Evolutionary conservation across 2,797 vertebrate genomes (phyloP).

Genomic region (Florisuga fusca): DNA sequence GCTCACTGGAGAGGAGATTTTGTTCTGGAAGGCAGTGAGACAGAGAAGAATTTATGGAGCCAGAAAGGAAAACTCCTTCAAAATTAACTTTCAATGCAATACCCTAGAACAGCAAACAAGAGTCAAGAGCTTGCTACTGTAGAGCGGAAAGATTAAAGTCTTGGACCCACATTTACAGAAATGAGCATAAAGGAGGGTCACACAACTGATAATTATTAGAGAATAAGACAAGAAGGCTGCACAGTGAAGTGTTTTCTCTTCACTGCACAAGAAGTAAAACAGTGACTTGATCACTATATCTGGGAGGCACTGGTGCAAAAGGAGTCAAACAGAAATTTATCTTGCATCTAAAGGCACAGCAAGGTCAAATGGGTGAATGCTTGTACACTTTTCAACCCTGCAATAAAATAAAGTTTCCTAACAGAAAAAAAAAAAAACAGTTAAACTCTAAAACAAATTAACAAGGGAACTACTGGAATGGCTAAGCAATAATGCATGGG

Average conservation of each 20-base stretch:
- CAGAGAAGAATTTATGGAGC: neutral
- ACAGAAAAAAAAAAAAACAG: neutral
- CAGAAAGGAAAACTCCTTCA: neutral
- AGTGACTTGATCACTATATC: neutral
- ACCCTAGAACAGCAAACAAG: neutral
- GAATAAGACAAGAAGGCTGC: neutral
- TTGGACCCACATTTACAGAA: neutral
- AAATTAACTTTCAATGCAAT: neutral
- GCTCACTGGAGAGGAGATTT: neutral
- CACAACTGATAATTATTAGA: neutral
- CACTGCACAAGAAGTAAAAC: neutral
- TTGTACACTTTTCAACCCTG: neutral
- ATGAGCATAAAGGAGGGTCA: neutral
- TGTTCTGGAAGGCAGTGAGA: neutral
- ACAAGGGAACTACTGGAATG: neutral
- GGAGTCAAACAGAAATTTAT: neutral
- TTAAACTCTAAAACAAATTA: neutral
- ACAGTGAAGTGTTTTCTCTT: neutral
- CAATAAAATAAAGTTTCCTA: neutral
- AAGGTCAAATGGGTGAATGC: neutral
- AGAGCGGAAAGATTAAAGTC: neutral
- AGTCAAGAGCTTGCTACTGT: neutral
- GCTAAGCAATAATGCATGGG: neutral
- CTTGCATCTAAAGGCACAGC: neutral
- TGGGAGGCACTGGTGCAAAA: neutral